Evolutionary conservation across 2,888 invertebrate genomes (phyloP).

Genomic region (Apamea epomidion): DNA sequence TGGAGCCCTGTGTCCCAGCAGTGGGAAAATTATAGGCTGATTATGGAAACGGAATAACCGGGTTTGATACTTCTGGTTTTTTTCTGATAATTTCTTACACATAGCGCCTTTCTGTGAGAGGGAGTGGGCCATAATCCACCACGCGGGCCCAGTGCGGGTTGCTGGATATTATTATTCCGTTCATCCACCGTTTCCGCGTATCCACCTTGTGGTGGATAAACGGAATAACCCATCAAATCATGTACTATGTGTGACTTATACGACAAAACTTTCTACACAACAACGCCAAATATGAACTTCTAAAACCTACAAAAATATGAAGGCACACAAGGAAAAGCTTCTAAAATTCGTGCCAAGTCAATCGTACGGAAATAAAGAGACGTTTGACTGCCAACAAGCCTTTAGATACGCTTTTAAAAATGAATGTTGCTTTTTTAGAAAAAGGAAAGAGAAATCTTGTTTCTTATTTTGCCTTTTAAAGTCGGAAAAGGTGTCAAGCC

Average conservation of each 20-base stretch:
- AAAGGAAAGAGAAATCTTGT: constrained; percentile 5
- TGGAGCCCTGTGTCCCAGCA: neutral
- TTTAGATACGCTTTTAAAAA: constrained; percentile 34
- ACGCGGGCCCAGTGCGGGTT: too few species aligned
- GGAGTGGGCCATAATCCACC: too few species aligned
- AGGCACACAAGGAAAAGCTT: constrained; percentile 1
- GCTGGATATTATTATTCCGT: too few species aligned
- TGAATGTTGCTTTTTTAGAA: constrained; percentile 35
- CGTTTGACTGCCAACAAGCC: constrained; percentile 27
- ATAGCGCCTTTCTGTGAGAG: too few species aligned
- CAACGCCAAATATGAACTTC: neutral
- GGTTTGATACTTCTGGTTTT: too few species aligned
- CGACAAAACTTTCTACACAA: neutral
- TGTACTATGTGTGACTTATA: neutral
- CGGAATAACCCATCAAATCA: too few species aligned
- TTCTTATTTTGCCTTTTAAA: constrained; percentile 50
- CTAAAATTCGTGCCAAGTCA: constrained; percentile 18
- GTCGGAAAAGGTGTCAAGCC: constrained; percentile 60
- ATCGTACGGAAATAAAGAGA: constrained; percentile 30
- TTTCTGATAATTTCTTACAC: too few species aligned
- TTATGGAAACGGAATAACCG: neutral
- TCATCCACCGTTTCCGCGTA: too few species aligned
- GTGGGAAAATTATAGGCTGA: too few species aligned
- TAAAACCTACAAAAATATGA: constrained; percentile 6
- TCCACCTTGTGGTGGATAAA: neutral